Evolutionary conservation across 1,140 invertebrate genomes (phyloP).

Genomic region (Ostrea denselamellosa): DNA sequence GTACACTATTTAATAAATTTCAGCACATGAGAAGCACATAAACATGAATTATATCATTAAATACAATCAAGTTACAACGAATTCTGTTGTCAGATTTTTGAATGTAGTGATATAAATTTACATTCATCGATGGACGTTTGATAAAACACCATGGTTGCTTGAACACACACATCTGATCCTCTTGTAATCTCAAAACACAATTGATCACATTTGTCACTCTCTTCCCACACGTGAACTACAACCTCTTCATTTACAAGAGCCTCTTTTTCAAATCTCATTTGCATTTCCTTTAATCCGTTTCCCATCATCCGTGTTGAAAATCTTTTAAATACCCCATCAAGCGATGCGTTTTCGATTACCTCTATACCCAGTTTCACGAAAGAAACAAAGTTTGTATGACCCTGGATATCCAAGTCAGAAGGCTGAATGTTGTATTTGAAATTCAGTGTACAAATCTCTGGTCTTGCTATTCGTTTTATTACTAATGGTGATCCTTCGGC

Average conservation of each 20-base stretch:
- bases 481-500: neutral
- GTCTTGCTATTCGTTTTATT: neutral
- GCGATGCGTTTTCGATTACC: neutral
- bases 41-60: no score
- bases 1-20: no score
- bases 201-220: neutral
- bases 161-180: neutral
- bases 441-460: neutral
- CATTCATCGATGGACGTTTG: neutral
- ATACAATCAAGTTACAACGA: no score
- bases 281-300: neutral
- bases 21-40: no score
- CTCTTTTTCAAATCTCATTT: constrained; percentile 8
- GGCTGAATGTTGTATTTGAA: neutral
- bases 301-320: neutral
- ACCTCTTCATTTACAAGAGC: neutral
- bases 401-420: neutral
- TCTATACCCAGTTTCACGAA: neutral
- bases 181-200: neutral
- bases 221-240: neutral
- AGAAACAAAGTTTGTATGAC: neutral
- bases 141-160: constrained; percentile 10
- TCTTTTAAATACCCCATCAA: neutral
- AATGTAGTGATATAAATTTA: neutral
- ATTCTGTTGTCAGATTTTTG: neutral